A percentile compares a stretch with the other conserved stretches of the same genome.
Evolutionary conservation across 2,113 vertebrate genomes (phyloP).

Genomic region (Gasterosteus nipponicus): DNA sequence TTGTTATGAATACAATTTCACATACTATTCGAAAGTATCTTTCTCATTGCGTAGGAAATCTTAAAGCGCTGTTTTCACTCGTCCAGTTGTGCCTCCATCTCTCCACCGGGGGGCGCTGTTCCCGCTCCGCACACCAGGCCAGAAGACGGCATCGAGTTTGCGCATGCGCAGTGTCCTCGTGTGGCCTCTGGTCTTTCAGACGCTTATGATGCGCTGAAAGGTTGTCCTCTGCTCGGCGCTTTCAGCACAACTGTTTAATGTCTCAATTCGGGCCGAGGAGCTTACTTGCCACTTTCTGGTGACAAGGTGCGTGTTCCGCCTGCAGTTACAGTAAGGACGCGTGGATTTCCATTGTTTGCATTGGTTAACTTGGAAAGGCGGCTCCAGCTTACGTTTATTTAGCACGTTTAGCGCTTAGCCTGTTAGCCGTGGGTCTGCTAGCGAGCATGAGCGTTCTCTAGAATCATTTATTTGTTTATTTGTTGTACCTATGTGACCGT

Average conservation of each 20-base stretch:
- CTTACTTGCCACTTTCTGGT: conserved; percentile 26
- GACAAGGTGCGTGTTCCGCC: background rate
- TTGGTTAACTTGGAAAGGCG: conserved; percentile 11
- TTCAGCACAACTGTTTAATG: conserved; percentile 30
- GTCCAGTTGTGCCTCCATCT: background rate
- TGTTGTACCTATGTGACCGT: background rate
- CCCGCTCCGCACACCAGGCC: background rate
- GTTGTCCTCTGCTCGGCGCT: conserved; percentile 53
- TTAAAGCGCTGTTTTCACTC: too few species aligned
- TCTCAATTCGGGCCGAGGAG: conserved; percentile 43
- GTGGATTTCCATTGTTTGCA: background rate
- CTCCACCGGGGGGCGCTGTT: conserved; percentile 55
- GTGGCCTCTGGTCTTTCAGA: conserved; percentile 67
- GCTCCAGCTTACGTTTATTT: conserved; percentile 11
- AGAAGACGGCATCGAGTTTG: background rate
- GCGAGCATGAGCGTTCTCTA: conserved; percentile 36
- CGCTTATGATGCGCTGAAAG: conserved; percentile 68
- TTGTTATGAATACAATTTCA: background rate
- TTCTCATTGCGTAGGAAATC: too few species aligned
- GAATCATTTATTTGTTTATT: background rate
- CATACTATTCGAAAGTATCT: too few species aligned
- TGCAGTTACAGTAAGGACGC: conserved; percentile 4
- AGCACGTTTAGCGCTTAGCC: conserved; percentile 52
- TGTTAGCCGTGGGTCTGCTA: conserved; percentile 29
- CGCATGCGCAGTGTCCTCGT: conserved; percentile 74